phyloP scores from a whole-genome alignment of 2,888 invertebrate genomes.

The Lepeophtheirus nordmannii region DNA sequence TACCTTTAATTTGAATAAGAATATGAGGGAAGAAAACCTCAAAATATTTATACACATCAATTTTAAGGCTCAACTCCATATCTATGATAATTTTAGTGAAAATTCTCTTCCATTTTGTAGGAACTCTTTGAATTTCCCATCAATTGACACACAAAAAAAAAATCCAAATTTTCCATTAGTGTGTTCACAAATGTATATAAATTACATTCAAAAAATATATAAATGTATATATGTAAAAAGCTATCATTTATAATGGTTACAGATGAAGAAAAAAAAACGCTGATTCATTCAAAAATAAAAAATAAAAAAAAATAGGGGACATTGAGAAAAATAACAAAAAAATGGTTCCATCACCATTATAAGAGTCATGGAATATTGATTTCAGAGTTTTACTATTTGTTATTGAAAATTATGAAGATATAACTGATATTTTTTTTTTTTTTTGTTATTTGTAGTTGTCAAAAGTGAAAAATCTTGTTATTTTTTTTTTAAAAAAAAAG shows the following conservation, averaged over 20 bases:
- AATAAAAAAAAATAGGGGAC: neutral
- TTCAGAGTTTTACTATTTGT: neutral
- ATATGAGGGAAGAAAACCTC: too few relatives aligned
- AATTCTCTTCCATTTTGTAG: too few relatives aligned
- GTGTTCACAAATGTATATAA: neutral
- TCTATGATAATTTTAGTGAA: too few relatives aligned
- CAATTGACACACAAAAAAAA: neutral
- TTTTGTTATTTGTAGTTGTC: too few relatives aligned
- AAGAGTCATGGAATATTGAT: neutral
- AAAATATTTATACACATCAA: too few relatives aligned
- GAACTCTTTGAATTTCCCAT: neutral
- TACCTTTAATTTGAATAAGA: too few relatives aligned
- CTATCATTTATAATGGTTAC: conserved; percentile 6
- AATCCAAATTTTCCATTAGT: neutral
- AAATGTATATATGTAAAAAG: neutral
- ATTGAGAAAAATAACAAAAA: neutral
- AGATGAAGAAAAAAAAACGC: conserved; percentile 2
- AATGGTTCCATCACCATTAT: neutral
- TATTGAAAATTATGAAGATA: neutral
- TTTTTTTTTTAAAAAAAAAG: too few relatives aligned
- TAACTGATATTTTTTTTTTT: neutral
- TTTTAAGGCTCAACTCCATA: too few relatives aligned
- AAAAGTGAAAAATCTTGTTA: too few relatives aligned
- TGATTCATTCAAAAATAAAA: conserved; percentile 3
- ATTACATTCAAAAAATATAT: too few relatives aligned